Evolutionary conservation across 2,113 vertebrate genomes (phyloP).

Genomic region (Myotis lucifugus): DNA sequence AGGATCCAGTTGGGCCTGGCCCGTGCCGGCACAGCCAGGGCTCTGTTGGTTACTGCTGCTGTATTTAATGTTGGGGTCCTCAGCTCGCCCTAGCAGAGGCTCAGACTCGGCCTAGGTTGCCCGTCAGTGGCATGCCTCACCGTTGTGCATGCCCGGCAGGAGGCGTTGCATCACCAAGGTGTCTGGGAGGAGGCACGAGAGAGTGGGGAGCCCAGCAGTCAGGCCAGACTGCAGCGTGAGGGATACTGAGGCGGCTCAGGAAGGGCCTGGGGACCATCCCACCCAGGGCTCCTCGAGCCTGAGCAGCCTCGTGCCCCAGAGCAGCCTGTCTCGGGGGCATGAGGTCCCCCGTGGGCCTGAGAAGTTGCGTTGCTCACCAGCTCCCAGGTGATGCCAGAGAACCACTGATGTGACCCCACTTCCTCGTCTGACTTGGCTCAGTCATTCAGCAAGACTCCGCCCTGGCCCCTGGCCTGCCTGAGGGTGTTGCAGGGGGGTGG

Average conservation of each 20-base stretch:
- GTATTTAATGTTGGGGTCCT: rapidly evolving
- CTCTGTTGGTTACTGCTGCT: not conserved
- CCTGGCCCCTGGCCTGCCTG: not conserved
- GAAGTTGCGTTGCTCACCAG: not conserved
- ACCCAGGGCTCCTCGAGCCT: not conserved
- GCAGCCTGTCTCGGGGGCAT: too few relatives aligned
- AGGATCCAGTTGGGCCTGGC: not conserved
- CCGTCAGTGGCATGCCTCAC: rapidly evolving
- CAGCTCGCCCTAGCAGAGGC: rapidly evolving
- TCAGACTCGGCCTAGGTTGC: rapidly evolving
- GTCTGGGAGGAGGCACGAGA: rapidly evolving
- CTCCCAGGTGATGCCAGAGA: not conserved
- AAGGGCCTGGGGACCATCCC: not conserved
- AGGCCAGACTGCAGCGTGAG: not conserved
- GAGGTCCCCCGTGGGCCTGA: rapidly evolving
- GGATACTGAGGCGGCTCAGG: not conserved
- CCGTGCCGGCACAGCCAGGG: not conserved
- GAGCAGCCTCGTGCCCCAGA: rapidly evolving
- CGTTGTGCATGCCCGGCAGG: rapidly evolving
- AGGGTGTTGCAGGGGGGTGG: rapidly evolving
- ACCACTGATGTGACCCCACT: not conserved
- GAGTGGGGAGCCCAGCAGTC: not conserved
- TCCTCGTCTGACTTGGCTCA: too few relatives aligned
- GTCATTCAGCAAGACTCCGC: not conserved
- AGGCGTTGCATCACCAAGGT: not conserved